Conservation (phyloP, 2,797 vertebrate species). For the Halcyon smyrnensis region DNA sequence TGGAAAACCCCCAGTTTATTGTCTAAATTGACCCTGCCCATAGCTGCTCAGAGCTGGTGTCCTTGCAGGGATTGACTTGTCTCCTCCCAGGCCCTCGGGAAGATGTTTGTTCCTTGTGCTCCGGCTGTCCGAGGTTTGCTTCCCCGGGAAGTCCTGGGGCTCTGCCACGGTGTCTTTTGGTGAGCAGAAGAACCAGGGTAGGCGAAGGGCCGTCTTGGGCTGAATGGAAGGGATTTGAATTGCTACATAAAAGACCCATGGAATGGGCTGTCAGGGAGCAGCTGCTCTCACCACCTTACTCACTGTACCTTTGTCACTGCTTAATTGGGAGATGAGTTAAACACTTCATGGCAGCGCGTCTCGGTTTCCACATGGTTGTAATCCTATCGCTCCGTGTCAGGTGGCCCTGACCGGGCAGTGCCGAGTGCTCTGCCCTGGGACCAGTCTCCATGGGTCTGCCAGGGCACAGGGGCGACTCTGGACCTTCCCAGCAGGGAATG, state of each 20-base stretch:
- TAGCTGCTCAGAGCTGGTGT: fast-evolving
- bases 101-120: fast-evolving
- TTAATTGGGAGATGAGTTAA: not conserved
- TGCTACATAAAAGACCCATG: not conserved
- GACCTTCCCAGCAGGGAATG: fast-evolving
- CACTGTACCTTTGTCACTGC: not conserved
- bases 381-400: not conserved
- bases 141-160: fast-evolving
- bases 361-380: not conserved
- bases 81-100: fast-evolving
- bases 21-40: fast-evolving
- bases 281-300: not conserved
- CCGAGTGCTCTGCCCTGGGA: not conserved
- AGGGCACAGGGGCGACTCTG: not conserved
- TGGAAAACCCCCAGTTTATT: fast-evolving
- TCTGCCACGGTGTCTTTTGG: fast-evolving
- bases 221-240: not conserved
- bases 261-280: not conserved
- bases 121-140: fast-evolving
- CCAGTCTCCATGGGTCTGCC: fast-evolving
- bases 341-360: fast-evolving
- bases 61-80: fast-evolving
- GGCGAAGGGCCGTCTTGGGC: not conserved
- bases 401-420: fast-evolving
- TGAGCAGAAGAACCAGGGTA: not conserved